Evolutionary conservation across 2,888 invertebrate genomes (phyloP), one percentile per base, ranked within the genome.

Genomic region (Diaprepes abbreviatus): DNA sequence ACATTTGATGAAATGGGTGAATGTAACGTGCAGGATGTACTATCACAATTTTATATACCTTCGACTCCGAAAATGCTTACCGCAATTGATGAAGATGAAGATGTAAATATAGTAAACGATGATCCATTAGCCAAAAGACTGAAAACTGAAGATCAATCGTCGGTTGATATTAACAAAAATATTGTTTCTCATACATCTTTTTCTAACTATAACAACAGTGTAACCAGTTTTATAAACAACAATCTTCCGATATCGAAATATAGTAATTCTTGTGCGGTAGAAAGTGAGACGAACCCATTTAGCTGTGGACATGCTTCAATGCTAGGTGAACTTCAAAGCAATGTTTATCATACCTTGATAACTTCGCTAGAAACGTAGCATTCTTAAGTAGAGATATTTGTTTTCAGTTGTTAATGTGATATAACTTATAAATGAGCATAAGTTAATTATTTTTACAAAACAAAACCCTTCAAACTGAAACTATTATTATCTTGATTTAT

Each of bases 1-100:
- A 81, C 83, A 2, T 87, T 86, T 76, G 89, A 89, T 73, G 89
- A 89, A 57, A 45, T 63, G 14, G 90, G 90, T 75, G 91, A 91
- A 78, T 88, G 89, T 60, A 87, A 90, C 79, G 89, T 91, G 45
- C 89, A 90, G 75, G 91, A 90, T 77, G 90, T 91, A 3, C 86
- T 92, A 69, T 90, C 90, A 68, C 91, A 91, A 78, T 91, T 91
- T 79, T 92, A 91, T 80, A 89, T 89, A 83, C 89, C 91, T 71
- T 90, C 91, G 9, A 90, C 91, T 1, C 91, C 91, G 24, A 85
- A 90, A 64, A 86, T 91, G 79, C 85, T 91, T 69, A 89, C 91
- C 28, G 89, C 89, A 68, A 89, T 91, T 69, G 90, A 91, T 79
- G 90, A 90, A 72, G 89, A 88, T 71, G 85, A 86, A 71, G 86